Conservation (phyloP, 2,888 invertebrate genomes). For the Colostygia pectinataria region DNA sequence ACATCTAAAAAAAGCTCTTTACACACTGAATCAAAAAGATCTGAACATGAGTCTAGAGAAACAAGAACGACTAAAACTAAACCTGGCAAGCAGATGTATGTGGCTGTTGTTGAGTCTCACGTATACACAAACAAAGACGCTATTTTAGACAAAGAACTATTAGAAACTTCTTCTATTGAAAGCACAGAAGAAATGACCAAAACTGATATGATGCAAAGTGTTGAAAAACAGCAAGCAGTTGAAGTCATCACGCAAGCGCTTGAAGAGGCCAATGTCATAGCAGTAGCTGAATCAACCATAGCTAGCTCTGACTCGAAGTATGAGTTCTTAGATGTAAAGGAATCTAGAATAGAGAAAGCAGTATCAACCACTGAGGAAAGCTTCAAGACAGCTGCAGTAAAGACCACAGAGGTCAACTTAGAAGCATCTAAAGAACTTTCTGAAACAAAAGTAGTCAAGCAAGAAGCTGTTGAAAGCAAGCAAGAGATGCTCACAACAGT, state of each 20-base stretch:
- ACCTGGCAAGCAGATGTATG: slow-evolving; percentile 58
- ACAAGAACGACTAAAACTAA: slow-evolving; percentile 34
- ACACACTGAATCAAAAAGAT: slow-evolving; percentile 37
- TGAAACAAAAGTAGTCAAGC: slow-evolving; percentile 28
- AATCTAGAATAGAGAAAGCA: too few relatives aligned
- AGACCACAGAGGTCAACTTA: slow-evolving; percentile 20
- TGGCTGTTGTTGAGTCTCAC: slow-evolving; percentile 73
- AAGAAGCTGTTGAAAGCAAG: slow-evolving; percentile 24
- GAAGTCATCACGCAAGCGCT: slow-evolving; percentile 46
- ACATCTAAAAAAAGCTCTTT: slow-evolving; percentile 33
- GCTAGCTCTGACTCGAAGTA: slow-evolving; percentile 12
- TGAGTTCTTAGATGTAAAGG: too few relatives aligned
- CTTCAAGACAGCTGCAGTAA: slow-evolving; percentile 5
- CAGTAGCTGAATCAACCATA: slow-evolving; percentile 18
- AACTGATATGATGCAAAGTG: slow-evolving; percentile 21
- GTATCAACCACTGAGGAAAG: too few relatives aligned
- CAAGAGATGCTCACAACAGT: slow-evolving; percentile 32
- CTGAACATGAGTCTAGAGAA: slow-evolving; percentile 43
- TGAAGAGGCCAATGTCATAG: slow-evolving; percentile 16
- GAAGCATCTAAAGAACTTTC: slow-evolving; percentile 33
- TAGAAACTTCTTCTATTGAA: slow-evolving; percentile 50
- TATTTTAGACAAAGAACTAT: slow-evolving; percentile 61
- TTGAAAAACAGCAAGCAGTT: slow-evolving; percentile 42
- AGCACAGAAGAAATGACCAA: slow-evolving; percentile 39
- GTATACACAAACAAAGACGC: slow-evolving; percentile 71